phyloP scores from a whole-genome alignment of 2,113 vertebrate species.

The Bettongia penicillata region DNA sequence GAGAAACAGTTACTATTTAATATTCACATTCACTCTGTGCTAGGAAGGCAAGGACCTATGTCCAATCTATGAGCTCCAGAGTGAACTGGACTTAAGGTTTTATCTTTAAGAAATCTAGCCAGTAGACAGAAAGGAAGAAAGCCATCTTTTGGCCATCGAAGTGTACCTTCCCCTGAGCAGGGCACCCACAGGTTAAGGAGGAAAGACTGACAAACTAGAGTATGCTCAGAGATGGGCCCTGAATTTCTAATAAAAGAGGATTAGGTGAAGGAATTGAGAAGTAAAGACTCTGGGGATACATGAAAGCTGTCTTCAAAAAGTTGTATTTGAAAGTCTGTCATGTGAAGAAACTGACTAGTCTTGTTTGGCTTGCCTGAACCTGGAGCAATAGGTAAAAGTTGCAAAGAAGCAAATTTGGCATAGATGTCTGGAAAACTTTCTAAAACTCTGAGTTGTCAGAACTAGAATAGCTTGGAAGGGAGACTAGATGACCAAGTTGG shows the following conservation, averaged over 20 bases:
- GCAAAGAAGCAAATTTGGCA: background rate
- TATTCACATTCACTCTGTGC: too few relatives aligned
- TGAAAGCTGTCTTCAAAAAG: background rate
- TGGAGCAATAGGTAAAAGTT: background rate
- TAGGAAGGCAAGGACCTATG: too few relatives aligned
- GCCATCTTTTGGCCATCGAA: too few relatives aligned
- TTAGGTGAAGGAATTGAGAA: background rate
- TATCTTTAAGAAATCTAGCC: too few relatives aligned
- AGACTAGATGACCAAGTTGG: too few relatives aligned
- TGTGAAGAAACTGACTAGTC: background rate
- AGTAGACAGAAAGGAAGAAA: too few relatives aligned
- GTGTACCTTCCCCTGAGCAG: too few relatives aligned
- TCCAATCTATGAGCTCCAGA: too few relatives aligned
- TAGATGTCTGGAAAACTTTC: background rate
- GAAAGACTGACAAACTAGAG: background rate
- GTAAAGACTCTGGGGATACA: background rate
- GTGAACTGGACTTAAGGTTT: too few relatives aligned
- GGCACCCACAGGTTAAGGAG: too few relatives aligned
- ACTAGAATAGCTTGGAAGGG: background rate
- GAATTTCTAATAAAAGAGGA: background rate
- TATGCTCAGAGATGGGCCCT: background rate
- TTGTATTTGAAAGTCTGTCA: background rate
- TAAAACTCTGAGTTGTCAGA: background rate
- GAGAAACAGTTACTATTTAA: too few relatives aligned
- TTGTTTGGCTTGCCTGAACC: background rate